Evolutionary conservation across 2,797 vertebrate genomes (phyloP), one percentile per base, ranked within the genome.

Genomic region (Myotis findleyi): DNA sequence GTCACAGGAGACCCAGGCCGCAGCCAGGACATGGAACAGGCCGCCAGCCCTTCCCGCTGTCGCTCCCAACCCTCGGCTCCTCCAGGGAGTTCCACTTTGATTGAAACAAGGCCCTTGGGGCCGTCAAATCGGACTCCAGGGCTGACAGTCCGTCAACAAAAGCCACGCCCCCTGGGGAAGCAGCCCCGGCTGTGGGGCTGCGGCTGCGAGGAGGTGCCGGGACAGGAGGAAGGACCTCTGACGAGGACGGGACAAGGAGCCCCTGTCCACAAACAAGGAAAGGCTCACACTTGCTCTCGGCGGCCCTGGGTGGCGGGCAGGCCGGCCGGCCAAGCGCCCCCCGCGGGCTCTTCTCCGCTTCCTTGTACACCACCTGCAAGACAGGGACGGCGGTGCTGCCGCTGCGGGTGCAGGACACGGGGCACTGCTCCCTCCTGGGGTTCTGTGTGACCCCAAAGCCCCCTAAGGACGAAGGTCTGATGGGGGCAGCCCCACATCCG

Each of bases 281-380:
- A 38, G 38, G 51, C 99, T 99, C 98, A 99, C 99, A 99, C 99
- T 99, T 99, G 97, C 99, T 99, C 95, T 99, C 99, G 0, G 98
- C 97, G 97, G 98, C 97, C 96, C 98, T 97, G 94, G 98, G 96
- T 0, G 97, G 96, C 82, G 98, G 99, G 94, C 99, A 98, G 16
- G 98, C 98, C 73, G 99, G 97, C 88, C 98, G 99, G 38, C 99
- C 99, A 69, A 91, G 97, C 77, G 97, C 98, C 79, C 98, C 96
- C 44, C 97, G 97, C 6, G 98, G 97, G 64, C 98, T 98, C 97
- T 98, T 99, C 98, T 99, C 99, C 13, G 99, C 98, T 97, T 99
- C 99, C 97, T 98, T 99, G 95, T 99, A 99, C 21, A 99, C 98
- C 89, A 99, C 98, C 99, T 99, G 93, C 90, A 97, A 97, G 96